Evolutionary conservation across 2,113 vertebrate genomes (phyloP).

Genomic region (Speoplatyrhinus poulsoni): DNA sequence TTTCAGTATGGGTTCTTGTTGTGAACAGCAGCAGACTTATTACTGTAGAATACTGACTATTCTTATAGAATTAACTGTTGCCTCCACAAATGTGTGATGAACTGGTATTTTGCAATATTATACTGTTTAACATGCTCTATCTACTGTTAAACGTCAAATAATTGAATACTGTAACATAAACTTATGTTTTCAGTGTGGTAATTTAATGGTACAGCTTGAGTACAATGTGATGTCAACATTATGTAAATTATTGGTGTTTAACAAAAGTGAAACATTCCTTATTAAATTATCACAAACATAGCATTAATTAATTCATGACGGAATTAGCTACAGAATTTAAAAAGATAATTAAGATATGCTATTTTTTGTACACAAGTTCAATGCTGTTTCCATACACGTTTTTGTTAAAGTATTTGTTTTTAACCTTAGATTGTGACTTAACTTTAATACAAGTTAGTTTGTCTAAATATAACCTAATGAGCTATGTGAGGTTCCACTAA

Average conservation of each 20-base stretch:
- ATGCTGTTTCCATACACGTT: not conserved
- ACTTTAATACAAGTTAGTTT: not conserved
- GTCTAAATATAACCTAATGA: too few species aligned
- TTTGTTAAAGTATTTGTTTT: too few species aligned
- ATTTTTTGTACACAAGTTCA: conserved; percentile 50
- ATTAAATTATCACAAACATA: too few species aligned
- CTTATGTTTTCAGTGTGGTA: conserved; percentile 1
- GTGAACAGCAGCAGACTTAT: conserved; percentile 11
- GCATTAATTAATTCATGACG: too few species aligned
- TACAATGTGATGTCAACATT: not conserved
- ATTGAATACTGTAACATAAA: not conserved
- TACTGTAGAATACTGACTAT: conserved; percentile 18
- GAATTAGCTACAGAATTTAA: too few species aligned
- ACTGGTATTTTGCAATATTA: conserved; percentile 20
- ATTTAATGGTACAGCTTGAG: conserved; percentile 10
- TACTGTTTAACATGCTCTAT: conserved; percentile 23
- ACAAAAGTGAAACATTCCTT: not conserved
- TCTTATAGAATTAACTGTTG: not conserved
- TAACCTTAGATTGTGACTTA: not conserved
- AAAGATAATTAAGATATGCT: conserved; percentile 53
- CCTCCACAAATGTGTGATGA: conserved; percentile 3
- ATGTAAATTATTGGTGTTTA: not conserved
- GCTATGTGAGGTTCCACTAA: not conserved
- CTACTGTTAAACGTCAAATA: conserved; percentile 32
- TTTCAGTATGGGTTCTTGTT: conserved; percentile 14